Percentiles rank a stretch among this genome's conserved stretches.
phyloP scores from a whole-genome alignment of 1,140 invertebrate species.

The Oryctes rhinoceros region DNA sequence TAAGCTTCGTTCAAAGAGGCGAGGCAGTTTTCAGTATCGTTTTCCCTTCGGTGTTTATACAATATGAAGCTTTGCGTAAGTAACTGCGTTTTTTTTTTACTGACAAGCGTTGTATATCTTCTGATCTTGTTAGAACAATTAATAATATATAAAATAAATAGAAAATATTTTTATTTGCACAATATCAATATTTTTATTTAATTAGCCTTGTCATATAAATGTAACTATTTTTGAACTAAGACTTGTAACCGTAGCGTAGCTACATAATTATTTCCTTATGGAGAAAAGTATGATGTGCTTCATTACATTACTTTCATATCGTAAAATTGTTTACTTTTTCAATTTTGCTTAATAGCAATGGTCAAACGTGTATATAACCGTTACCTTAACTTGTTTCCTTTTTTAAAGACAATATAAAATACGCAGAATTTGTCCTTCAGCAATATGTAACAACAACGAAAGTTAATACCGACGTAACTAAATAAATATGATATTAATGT shows the following conservation, averaged over 20 bases:
- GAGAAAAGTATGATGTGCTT: no score
- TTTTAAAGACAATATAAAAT: conserved; percentile 8
- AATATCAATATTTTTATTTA: no score
- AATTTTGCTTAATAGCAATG: no score
- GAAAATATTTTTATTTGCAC: no score
- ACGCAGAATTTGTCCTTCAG: neutral
- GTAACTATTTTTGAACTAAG: no score
- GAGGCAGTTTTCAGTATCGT: conserved; percentile 56
- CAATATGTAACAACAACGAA: conserved; percentile 19
- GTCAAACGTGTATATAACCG: neutral
- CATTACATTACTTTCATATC: no score
- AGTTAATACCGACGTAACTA: neutral
- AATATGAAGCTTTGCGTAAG: conserved; percentile 55
- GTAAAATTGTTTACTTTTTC: no score
- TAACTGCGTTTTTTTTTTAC: conserved; percentile 43
- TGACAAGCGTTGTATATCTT: neutral
- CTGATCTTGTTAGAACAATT: neutral
- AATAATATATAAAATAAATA: neutral
- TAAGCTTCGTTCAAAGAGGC: conserved; percentile 51
- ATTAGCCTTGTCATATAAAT: no score
- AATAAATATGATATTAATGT: neutral
- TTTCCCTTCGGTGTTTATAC: conserved; percentile 47
- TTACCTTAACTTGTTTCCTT: neutral
- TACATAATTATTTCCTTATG: neutral
- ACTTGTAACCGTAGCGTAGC: neutral